Conservation (phyloP, 2,888 invertebrate genomes). For the Trichopoda pennipes region DNA sequence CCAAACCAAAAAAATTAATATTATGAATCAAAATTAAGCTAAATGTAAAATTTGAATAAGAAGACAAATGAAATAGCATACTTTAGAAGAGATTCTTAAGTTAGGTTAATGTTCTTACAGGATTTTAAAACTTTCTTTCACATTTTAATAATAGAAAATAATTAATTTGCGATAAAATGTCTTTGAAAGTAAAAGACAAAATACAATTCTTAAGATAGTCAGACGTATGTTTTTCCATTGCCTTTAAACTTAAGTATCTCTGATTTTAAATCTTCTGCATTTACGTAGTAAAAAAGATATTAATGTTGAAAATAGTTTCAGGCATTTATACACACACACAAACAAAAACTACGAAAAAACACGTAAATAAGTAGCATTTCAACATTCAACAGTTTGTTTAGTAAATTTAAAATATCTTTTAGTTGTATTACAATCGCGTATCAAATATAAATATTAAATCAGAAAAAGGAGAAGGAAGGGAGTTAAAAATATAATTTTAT, state of each 20-base stretch:
- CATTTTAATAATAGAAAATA: neutral
- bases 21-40: slow-evolving; percentile 42
- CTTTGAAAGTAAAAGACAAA: neutral
- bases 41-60: slow-evolving; percentile 44
- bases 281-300: slow-evolving; percentile 20
- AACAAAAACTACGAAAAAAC: slow-evolving; percentile 1
- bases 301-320: slow-evolving; percentile 38
- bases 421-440: slow-evolving; percentile 14
- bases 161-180: neutral
- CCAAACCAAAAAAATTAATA: slow-evolving; percentile 37
- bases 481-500: neutral
- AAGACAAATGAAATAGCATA: slow-evolving; percentile 38
- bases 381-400: slow-evolving; percentile 65
- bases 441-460: slow-evolving; percentile 30
- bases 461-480: neutral
- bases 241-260: slow-evolving; percentile 21
- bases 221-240: too few species aligned
- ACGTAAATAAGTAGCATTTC: slow-evolving; percentile 54
- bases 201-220: too few species aligned
- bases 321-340: neutral
- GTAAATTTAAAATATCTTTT: slow-evolving; percentile 64
- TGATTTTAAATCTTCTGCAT: slow-evolving; percentile 8
- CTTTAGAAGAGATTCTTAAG: slow-evolving; percentile 38
- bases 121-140: neutral
- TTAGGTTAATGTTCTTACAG: neutral